Conservation (phyloP, 2,113 vertebrate genomes). For the Rhynchopsitta pachyrhyncha region DNA sequence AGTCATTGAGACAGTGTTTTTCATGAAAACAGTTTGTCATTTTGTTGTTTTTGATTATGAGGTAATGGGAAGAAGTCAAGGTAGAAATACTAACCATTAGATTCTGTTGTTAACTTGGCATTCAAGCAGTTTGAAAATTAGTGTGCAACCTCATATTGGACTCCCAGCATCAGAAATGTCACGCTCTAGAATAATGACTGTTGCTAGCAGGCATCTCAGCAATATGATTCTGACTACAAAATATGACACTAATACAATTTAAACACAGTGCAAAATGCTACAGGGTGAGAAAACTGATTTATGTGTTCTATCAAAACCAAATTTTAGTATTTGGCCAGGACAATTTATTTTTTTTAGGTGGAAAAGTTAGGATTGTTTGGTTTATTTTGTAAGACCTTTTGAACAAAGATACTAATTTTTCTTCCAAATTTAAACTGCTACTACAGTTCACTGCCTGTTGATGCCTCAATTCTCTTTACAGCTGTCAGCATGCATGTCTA, state of each 20-base stretch:
- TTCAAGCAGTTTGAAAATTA: constrained; percentile 17
- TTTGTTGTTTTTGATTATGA: neutral
- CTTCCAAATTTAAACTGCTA: neutral
- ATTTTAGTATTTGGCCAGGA: neutral
- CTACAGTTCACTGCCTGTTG: neutral
- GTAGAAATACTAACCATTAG: neutral
- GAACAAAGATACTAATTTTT: neutral
- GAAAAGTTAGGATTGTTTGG: neutral
- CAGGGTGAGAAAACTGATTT: constrained; percentile 10
- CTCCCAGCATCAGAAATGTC: constrained; percentile 8
- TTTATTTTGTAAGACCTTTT: neutral
- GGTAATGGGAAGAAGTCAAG: neutral
- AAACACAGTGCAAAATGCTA: neutral
- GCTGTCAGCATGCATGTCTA: neutral
- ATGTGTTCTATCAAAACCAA: neutral
- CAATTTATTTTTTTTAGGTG: neutral
- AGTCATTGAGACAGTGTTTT: neutral
- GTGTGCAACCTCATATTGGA: neutral
- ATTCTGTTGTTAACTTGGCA: constrained; percentile 19
- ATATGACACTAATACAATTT: constrained; percentile 2
- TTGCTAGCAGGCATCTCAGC: constrained; percentile 12
- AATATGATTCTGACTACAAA: constrained; percentile 6
- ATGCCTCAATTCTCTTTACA: neutral
- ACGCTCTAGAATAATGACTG: neutral
- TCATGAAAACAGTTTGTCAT: neutral